Evolutionary conservation across 2,888 invertebrate species (phyloP), one percentile per base, ranked within the genome.

Genomic region (Athalia circularis): DNA sequence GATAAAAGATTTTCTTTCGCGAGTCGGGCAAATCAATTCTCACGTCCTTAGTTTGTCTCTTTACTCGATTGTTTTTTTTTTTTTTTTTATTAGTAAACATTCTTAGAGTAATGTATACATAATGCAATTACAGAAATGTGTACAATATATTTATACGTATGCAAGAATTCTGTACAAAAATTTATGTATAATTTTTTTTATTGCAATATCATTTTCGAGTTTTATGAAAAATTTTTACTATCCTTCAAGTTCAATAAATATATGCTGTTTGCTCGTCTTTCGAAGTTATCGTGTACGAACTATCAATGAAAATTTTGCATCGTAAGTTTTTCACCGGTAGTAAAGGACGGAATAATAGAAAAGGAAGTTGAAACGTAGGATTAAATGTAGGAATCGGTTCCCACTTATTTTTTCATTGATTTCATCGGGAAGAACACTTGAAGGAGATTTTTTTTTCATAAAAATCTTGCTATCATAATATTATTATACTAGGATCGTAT

Each of bases 111-210:
- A 7, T 29, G 2, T 29, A 5, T 29, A 5, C 47, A 65, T 15
- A 65, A 48, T 48, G 48, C 13, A 13, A 65, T 48, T n/a, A 15
- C 43, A 45, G 45, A 3, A 11, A n/a, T 64, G n/a, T 64, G 64
- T 47, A 64, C 45, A 64, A 64, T 64, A 62, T 62, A 15, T 29
- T 29, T 62, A 62, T 62, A 29, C 9, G 43, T 29, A 62, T 62
- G 3, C 7, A 11, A 62, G 15, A 62, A 65, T 45, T 48, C 13
- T 45, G 5, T 45, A n/a, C n/a, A 13, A 13, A 47, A 65, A 47
- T 48, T 29, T 29, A 29, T 29, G 29, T 29, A 65, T 29, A 59
- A 59, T 13, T 59, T n/a, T 0, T 9, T 7, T 62, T 29, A 29
- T 7, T 13, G n/a, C 9, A 43, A 29, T 43, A 4, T 62, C 0